Percentiles rank a stretch among this genome's conserved stretches.
phyloP scores from a whole-genome alignment of 2,113 vertebrate genomes.

The Ctenodactylus gundi region DNA sequence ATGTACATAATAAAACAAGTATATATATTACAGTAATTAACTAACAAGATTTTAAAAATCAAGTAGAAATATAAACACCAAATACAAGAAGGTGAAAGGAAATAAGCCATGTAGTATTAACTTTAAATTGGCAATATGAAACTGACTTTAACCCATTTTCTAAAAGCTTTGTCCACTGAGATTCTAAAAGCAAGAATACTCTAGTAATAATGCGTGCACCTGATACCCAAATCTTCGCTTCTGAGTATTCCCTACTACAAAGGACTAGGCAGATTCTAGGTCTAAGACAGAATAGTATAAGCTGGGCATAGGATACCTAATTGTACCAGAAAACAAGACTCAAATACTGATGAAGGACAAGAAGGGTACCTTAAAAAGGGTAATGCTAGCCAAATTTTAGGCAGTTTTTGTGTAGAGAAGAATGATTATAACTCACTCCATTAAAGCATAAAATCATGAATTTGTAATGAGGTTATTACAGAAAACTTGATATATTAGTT shows the following conservation, averaged over 20 bases:
- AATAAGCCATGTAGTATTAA: not conserved
- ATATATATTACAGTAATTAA: not conserved
- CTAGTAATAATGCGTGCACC: not conserved
- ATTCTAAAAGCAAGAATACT: not conserved
- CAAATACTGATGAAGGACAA: not conserved
- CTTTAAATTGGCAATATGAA: constrained; percentile 1
- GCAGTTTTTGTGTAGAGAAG: not conserved
- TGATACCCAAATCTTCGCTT: not conserved
- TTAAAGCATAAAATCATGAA: not conserved
- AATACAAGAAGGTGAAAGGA: not conserved
- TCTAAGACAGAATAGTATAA: not conserved
- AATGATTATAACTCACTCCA: not conserved
- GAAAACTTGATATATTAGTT: not conserved
- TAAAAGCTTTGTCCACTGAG: not conserved
- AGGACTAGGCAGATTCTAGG: not conserved
- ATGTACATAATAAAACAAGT: not conserved
- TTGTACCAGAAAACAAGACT: not conserved
- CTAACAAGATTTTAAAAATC: not conserved
- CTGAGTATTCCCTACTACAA: not conserved
- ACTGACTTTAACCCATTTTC: not conserved
- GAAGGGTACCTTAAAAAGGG: not conserved
- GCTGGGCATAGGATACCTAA: not conserved
- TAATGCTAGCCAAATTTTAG: not conserved
- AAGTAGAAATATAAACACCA: not conserved
- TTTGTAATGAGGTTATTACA: not conserved